phyloP scores from a whole-genome alignment of 2,797 vertebrate species.

The Holocentrus rufus region DNA sequence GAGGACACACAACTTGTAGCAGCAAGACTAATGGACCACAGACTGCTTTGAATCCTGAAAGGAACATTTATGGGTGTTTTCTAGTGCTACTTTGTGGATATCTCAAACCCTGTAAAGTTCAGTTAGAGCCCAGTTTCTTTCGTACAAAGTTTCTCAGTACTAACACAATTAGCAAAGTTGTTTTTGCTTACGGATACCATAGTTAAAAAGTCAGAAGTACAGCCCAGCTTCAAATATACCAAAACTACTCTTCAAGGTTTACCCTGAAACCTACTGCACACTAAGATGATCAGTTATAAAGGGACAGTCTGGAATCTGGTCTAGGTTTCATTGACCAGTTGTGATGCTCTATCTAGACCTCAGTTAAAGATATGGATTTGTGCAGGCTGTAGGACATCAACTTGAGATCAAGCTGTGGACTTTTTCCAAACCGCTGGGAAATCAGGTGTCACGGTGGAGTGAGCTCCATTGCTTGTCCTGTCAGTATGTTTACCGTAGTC shows the following conservation, averaged over 20 bases:
- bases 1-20: too few species aligned
- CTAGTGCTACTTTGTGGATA: too few species aligned
- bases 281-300: not conserved
- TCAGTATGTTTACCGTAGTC: conserved; percentile 61
- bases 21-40: too few species aligned
- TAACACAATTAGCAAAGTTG: not conserved
- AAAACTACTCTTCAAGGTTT: too few species aligned
- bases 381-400: not conserved
- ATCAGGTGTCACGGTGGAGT: conserved; percentile 55
- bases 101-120: too few species aligned
- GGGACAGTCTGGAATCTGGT: not conserved
- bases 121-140: not conserved
- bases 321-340: not conserved
- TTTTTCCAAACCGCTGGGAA: conserved; percentile 22
- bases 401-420: conserved; percentile 1
- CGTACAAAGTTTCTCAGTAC: not conserved
- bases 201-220: too few species aligned
- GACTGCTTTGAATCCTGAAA: too few species aligned
- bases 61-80: too few species aligned
- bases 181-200: too few species aligned
- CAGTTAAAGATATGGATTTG: not conserved
- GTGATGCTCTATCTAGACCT: too few species aligned
- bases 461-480: conserved; percentile 41
- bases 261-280: too few species aligned
- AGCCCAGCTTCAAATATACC: too few species aligned